Conservation (phyloP, 2,888 invertebrate genomes). For the Mesoligia furuncula region DNA sequence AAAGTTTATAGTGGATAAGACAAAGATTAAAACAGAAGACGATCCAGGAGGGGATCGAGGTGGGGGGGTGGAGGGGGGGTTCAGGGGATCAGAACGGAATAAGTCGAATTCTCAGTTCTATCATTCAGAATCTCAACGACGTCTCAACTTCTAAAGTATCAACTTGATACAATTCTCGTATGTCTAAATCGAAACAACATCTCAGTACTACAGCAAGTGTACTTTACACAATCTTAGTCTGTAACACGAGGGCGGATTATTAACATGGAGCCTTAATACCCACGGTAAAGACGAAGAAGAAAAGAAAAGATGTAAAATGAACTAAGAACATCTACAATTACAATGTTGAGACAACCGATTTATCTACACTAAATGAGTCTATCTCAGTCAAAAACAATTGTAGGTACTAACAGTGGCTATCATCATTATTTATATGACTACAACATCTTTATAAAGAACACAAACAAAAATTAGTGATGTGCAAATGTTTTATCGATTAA, state of each 20-base stretch:
- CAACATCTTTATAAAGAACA: conserved; percentile 32
- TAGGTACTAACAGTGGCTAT: conserved; percentile 39
- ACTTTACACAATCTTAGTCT: not conserved
- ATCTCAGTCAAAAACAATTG: conserved; percentile 51
- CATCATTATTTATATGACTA: conserved; percentile 41
- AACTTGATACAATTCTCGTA: conserved; percentile 5
- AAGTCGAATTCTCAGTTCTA: not conserved
- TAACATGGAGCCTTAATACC: not conserved
- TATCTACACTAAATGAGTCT: conserved; percentile 17
- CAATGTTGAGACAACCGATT: conserved; percentile 23
- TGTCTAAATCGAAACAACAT: conserved; percentile 17
- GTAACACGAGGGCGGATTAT: conserved; percentile 9
- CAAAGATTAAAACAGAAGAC: too few relatives aligned
- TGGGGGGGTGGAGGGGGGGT: too few relatives aligned
- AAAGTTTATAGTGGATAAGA: too few relatives aligned
- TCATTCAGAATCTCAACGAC: not conserved
- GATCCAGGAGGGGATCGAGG: too few relatives aligned
- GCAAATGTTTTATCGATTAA: conserved; percentile 70
- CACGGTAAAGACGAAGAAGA: not conserved
- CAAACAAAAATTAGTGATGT: conserved; percentile 64
- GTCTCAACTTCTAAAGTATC: not conserved
- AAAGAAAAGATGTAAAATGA: conserved; percentile 4
- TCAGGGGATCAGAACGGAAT: too few relatives aligned
- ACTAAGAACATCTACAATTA: conserved; percentile 10
- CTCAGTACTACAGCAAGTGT: conserved; percentile 1